phyloP scores from a whole-genome alignment of 2,797 vertebrate genomes.

The Hipposideros larvatus region DNA sequence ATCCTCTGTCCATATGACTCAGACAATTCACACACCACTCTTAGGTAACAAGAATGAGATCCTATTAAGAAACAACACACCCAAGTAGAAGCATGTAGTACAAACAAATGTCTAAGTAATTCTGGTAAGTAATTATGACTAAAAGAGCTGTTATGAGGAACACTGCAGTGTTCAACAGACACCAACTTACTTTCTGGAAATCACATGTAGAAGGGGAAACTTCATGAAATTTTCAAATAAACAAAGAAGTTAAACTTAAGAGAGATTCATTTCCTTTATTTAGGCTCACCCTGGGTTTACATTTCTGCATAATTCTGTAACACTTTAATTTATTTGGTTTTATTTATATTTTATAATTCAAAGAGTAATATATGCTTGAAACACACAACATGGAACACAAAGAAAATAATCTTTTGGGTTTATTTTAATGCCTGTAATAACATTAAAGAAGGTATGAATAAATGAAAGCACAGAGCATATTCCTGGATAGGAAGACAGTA shows the following conservation, averaged over 20 bases:
- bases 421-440: neutral
- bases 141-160: neutral
- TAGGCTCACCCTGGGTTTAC: neutral
- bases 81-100: neutral
- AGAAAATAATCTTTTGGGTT: neutral
- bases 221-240: slow-evolving; percentile 12
- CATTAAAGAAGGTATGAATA: neutral
- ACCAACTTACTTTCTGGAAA: neutral
- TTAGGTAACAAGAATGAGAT: neutral
- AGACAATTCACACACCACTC: neutral
- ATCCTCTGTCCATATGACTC: neutral
- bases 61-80: neutral
- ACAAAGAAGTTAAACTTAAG: neutral
- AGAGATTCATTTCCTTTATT: neutral
- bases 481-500: neutral
- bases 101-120: neutral
- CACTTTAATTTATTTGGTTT: neutral
- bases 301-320: slow-evolving; percentile 12
- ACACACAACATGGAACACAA: neutral
- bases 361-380: neutral
- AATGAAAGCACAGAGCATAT: neutral
- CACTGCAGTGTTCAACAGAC: neutral
- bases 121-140: neutral
- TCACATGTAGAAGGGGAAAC: neutral
- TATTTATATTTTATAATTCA: slow-evolving; percentile 1